Evolutionary conservation across 2,888 invertebrate genomes (phyloP).

Genomic region (Apeira syringaria): DNA sequence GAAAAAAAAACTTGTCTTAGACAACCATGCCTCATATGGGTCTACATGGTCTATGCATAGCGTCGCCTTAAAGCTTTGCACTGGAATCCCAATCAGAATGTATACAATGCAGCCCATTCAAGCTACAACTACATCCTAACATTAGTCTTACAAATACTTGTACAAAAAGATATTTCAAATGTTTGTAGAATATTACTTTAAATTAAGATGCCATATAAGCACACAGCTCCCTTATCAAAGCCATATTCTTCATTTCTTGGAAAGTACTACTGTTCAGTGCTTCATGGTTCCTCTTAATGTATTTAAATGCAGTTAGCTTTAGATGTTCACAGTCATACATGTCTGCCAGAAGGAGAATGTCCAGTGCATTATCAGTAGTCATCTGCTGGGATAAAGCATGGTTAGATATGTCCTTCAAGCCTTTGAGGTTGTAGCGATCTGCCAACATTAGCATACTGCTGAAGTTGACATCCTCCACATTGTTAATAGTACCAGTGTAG

Average conservation of each 20-base stretch:
- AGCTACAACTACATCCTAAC: no score
- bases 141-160: no score
- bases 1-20: no score
- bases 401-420: slow-evolving; percentile 57
- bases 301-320: slow-evolving; percentile 58
- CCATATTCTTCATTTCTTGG: slow-evolving; percentile 56
- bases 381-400: slow-evolving; percentile 55
- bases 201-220: slow-evolving; percentile 45
- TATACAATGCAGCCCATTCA: no score
- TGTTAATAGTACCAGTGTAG: slow-evolving; percentile 63
- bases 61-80: no score
- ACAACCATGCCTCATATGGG: no score
- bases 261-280: slow-evolving; percentile 51
- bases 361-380: slow-evolving; percentile 57
- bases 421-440: slow-evolving; percentile 63
- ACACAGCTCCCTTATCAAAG: slow-evolving; percentile 60
- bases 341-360: slow-evolving; percentile 61
- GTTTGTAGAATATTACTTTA: no score
- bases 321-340: slow-evolving; percentile 59
- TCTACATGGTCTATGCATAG: no score
- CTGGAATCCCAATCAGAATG: no score
- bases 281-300: slow-evolving; percentile 58
- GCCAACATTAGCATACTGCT: slow-evolving; percentile 60
- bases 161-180: no score
- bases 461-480: slow-evolving; percentile 55